These are phyloP conservation scores for Smittia aterrima DNA, from an alignment of 2,888 invertebrate genomes.

Conservation along the genomic window DNA sequence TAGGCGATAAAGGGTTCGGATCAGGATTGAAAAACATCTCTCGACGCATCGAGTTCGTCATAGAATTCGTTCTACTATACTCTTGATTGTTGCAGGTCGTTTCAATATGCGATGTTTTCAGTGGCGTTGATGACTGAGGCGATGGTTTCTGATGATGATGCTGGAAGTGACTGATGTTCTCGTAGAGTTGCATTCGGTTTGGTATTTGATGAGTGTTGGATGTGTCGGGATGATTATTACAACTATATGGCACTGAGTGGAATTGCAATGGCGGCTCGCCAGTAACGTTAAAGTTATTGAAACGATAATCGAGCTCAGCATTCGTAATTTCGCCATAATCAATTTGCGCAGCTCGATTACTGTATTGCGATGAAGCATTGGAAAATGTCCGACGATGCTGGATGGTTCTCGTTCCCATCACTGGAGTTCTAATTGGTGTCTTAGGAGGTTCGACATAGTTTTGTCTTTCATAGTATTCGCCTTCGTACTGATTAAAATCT, in stretches of 20 bases:
- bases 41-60: not conserved
- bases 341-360: conserved; percentile 58
- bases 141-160: not conserved
- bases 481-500: conserved; percentile 8
- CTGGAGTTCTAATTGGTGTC: conserved; percentile 50
- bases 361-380: conserved; percentile 63
- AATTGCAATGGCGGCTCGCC: conserved; percentile 7
- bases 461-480: not conserved
- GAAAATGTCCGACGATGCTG: conserved; percentile 75
- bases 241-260: conserved; percentile 34
- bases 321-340: conserved; percentile 11
- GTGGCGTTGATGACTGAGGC: conserved; percentile 16
- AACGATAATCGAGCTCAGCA: conserved; percentile 12
- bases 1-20: conserved; percentile 59
- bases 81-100: conserved; percentile 57
- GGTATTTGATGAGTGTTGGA: conserved; percentile 38
- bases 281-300: conserved; percentile 2
- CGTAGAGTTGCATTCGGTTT: conserved; percentile 50
- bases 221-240: conserved; percentile 7
- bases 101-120: not conserved
- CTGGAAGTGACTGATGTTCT: conserved; percentile 46
- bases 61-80: conserved; percentile 45
- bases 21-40: conserved; percentile 50
- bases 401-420: conserved; percentile 53
- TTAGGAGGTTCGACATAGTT: conserved; percentile 27